Percentiles rank a stretch among this genome's conserved stretches.
Conservation (phyloP, 2,888 invertebrate genomes). For the Chloroclystis v-ata region DNA sequence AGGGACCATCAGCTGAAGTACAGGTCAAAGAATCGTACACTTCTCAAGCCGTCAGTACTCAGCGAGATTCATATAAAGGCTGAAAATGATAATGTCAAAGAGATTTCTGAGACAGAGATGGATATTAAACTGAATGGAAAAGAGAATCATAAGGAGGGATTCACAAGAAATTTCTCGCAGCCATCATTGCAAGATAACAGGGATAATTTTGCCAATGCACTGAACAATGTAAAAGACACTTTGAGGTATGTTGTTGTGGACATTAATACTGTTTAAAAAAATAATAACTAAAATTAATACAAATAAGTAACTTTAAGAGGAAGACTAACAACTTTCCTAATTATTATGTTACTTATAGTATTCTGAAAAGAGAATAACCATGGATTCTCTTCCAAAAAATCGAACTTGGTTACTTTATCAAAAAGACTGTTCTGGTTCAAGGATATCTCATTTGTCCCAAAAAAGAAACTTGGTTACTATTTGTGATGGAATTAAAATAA, state of each 20-base stretch:
- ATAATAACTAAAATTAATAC: too few species aligned
- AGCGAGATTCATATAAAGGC: constrained; percentile 68
- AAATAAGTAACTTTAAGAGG: too few species aligned
- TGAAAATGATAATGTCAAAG: constrained; percentile 54
- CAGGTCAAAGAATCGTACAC: constrained; percentile 51
- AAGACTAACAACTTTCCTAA: too few species aligned
- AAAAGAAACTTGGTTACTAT: too few species aligned
- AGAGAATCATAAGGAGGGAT: constrained; percentile 59
- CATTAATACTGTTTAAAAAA: neutral
- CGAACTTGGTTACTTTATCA: too few species aligned
- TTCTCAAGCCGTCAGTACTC: constrained; percentile 68
- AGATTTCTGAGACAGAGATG: constrained; percentile 61
- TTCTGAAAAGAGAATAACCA: too few species aligned
- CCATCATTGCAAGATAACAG: constrained; percentile 58
- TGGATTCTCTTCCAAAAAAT: too few species aligned
- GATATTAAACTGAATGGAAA: constrained; percentile 60
- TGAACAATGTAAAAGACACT: constrained; percentile 68
- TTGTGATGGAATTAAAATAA: too few species aligned
- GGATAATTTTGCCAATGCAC: constrained; percentile 62
- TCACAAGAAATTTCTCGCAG: constrained; percentile 49
- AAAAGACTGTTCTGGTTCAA: too few species aligned
- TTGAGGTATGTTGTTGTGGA: constrained; percentile 51
- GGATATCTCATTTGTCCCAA: too few species aligned
- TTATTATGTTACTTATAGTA: too few species aligned
- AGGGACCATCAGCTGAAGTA: constrained; percentile 65